These are phyloP conservation scores for Brachypteracias leptosomus DNA, from an alignment of 2,113 vertebrate species.

Conservation along the genomic window DNA sequence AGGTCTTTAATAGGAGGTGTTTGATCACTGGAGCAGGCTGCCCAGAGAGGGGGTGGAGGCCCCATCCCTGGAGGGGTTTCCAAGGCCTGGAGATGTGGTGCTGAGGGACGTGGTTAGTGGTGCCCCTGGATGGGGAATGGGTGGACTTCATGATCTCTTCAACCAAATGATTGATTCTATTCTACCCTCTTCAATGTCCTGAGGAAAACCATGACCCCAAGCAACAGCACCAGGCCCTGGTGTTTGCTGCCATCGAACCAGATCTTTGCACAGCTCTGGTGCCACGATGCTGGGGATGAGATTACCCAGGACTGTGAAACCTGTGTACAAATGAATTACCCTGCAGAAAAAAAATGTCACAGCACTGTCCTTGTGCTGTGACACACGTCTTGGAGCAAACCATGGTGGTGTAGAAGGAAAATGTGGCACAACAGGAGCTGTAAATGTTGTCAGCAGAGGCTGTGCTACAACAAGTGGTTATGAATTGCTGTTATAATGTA, in stretches of 20 bases:
- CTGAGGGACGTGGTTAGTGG: too few relatives aligned
- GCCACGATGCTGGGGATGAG: rapidly evolving
- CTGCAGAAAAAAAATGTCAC: background rate
- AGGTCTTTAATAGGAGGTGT: too few relatives aligned
- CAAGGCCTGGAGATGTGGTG: too few relatives aligned
- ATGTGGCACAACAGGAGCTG: background rate
- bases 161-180: background rate
- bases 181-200: rapidly evolving
- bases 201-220: rapidly evolving
- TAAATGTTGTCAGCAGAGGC: rapidly evolving
- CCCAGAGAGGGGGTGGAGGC: too few relatives aligned
- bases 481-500: too few relatives aligned
- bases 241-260: rapidly evolving
- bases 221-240: rapidly evolving
- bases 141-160: background rate
- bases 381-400: rapidly evolving
- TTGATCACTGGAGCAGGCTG: too few relatives aligned
- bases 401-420: too few relatives aligned
- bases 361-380: rapidly evolving
- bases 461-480: background rate
- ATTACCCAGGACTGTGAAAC: rapidly evolving
- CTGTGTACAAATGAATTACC: rapidly evolving
- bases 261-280: too few relatives aligned
- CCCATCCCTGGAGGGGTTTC: too few relatives aligned
- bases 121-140: too few relatives aligned